Base-by-base conservation (phyloP, 2,113 vertebrate genomes). In the Leptobrachium leishanense region DNA sequence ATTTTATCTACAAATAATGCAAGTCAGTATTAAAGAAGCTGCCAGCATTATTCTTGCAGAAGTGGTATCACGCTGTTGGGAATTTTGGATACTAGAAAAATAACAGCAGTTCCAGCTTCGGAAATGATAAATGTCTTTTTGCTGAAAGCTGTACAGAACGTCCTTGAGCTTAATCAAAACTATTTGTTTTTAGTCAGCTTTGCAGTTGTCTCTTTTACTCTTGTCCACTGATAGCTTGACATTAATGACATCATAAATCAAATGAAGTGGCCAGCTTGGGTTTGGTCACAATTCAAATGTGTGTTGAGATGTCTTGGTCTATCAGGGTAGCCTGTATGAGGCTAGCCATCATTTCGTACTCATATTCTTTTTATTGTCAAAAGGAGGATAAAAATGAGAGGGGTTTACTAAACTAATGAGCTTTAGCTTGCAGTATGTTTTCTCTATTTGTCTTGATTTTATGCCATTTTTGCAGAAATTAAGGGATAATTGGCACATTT, bases 161-260 rank as follows among this genome's bases (percentile, higher is more conserved):
- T 98, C 97, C 96, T 98, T 98, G 96, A 96, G 93, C 97, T 98
- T 97, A 98, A 98, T 98, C 96, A 98, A 98, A 98, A 96, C 95
- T 97, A 96, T 98, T 98, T 97, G 94, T 97, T 98, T 95, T 95
- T 94, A 94, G 93, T 92, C 92, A 95, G 94, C 92, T 95, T 92
- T 94, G 93, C 95, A 95, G 94, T 95, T 96, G 94, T 97, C 95
- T 97, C 94, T 95, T 94, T 93, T 93, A 91, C 92, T 97, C 94
- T 96, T 96, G 95, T 97, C 96, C 94, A 98, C 95, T 96, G 97
- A 98, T 97, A 97, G 94, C 94, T 94, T 97, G 96, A 98, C 95
- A 97, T 96, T 97, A 98, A 98, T 96, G 93, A 95, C 94, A 96
- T 92, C 94, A 96, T 98, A 95, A 97, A 97, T 97, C 95, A 97